Conservation (phyloP, 2,797 vertebrate species). For the Eulemur coronatus region DNA sequence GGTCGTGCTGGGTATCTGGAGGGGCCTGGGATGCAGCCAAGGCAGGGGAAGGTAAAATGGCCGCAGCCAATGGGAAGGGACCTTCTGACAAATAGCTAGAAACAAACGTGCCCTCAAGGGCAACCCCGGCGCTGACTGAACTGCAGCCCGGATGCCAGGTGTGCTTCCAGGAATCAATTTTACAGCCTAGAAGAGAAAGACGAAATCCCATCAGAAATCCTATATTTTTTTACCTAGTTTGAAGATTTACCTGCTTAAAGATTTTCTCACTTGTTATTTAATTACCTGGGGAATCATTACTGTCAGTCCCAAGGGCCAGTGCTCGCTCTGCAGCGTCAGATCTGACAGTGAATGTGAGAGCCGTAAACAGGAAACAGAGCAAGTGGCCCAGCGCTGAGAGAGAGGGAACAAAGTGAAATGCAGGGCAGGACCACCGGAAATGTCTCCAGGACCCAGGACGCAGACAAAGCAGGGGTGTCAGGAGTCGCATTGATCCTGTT, state of each 20-base stretch:
- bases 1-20: not conserved
- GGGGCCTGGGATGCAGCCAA: too few species aligned
- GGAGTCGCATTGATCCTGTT: not conserved
- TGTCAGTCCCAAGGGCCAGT: not conserved
- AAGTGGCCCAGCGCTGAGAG: not conserved
- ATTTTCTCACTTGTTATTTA: not conserved
- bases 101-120: not conserved
- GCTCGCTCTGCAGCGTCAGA: not conserved
- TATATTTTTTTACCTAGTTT: not conserved
- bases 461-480: not conserved
- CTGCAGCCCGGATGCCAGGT: rapidly evolving
- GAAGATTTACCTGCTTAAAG: not conserved
- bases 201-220: not conserved
- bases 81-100: not conserved
- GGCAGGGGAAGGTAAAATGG: not conserved
- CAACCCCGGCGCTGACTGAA: not conserved
- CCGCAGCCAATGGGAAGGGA: not conserved
- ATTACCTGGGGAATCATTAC: not conserved
- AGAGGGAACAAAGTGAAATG: not conserved
- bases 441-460: not conserved
- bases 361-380: not conserved
- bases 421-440: not conserved
- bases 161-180: not conserved
- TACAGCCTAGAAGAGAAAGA: not conserved
- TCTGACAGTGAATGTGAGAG: not conserved